A percentile compares a stretch with the other conserved stretches of the same genome.
Conservation (phyloP, 2,888 invertebrate species). For the Agrilus biguttatus region DNA sequence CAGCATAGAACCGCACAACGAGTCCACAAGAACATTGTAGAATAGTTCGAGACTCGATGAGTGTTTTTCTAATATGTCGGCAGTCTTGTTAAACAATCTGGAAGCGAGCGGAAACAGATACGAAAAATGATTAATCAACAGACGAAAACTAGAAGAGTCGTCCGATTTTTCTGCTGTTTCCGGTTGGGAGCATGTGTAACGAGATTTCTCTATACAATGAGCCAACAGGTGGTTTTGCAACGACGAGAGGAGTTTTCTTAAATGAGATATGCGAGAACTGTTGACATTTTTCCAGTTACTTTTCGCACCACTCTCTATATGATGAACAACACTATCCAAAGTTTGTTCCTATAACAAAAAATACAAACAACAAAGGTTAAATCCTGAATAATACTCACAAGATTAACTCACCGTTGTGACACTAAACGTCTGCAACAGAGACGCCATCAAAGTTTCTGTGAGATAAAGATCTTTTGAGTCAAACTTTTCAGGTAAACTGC, state of each 20-base stretch:
- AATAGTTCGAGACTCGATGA: slow-evolving; percentile 28
- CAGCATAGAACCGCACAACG: slow-evolving; percentile 42
- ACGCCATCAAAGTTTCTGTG: slow-evolving; percentile 38
- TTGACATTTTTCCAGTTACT: slow-evolving; percentile 21
- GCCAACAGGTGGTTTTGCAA: slow-evolving; percentile 45
- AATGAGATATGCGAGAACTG: slow-evolving; percentile 26
- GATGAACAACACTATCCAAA: slow-evolving; percentile 18
- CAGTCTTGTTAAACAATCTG: slow-evolving; percentile 23
- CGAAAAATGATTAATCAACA: slow-evolving; percentile 21
- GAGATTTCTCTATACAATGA: slow-evolving; percentile 21
- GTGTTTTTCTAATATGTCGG: slow-evolving; percentile 24
- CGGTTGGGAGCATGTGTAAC: slow-evolving; percentile 10
- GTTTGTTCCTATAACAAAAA: slow-evolving; percentile 20
- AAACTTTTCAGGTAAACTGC: slow-evolving; percentile 20
- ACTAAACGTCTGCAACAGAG: slow-evolving; percentile 38
- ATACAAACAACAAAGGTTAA: not conserved
- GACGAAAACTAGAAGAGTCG: slow-evolving; percentile 8
- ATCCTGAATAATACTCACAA: not conserved
- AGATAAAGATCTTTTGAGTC: slow-evolving; percentile 21
- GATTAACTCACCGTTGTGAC: slow-evolving; percentile 34
- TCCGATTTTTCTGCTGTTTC: slow-evolving; percentile 8
- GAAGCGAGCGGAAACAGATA: slow-evolving; percentile 23
- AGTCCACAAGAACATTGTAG: slow-evolving; percentile 36
- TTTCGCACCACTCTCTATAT: slow-evolving; percentile 18
- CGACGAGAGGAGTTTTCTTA: slow-evolving; percentile 39